Evolutionary conservation across 2,888 invertebrate species (phyloP).

Genomic region (Dryobotodes eremita): DNA sequence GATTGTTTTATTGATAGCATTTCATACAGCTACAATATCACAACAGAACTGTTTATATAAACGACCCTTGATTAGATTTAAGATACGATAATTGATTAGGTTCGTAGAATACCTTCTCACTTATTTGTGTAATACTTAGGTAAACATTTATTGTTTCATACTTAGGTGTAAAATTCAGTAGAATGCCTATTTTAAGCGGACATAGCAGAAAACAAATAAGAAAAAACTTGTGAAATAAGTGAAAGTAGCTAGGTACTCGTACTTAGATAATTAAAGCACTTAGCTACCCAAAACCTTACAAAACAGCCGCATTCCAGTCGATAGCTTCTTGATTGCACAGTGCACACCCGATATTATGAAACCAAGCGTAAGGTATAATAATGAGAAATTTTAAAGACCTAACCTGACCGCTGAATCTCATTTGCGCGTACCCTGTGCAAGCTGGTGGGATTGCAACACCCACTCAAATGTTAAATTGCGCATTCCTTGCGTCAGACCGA

Average conservation of each 20-base stretch:
- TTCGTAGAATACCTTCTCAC: constrained; percentile 12
- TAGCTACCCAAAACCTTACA: constrained; percentile 14
- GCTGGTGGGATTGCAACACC: constrained; percentile 58
- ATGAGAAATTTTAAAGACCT: constrained; percentile 50
- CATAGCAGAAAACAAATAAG: too few relatives aligned
- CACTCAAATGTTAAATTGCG: constrained; percentile 74
- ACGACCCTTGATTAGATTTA: constrained; percentile 44
- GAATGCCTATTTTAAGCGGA: too few relatives aligned
- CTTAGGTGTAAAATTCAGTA: background rate
- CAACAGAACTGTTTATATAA: constrained; percentile 25
- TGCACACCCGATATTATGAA: constrained; percentile 33
- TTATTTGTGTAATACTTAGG: background rate
- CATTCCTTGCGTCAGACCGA: constrained; percentile 70
- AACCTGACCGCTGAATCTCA: constrained; percentile 59
- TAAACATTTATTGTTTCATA: background rate
- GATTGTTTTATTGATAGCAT: constrained; percentile 30
- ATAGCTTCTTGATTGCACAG: constrained; percentile 38
- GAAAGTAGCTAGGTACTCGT: constrained; percentile 4
- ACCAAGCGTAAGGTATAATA: constrained; percentile 37
- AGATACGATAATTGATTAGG: constrained; percentile 30
- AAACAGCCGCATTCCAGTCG: constrained; percentile 42
- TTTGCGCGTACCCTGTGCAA: constrained; percentile 50
- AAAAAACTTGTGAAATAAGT: background rate
- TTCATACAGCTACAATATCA: constrained; percentile 7
- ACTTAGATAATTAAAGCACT: constrained; percentile 2